A percentile compares a stretch with the other conserved stretches of the same genome.
These are phyloP conservation scores for Cynodonichthys magdalenae DNA, from an alignment of 2,797 vertebrate genomes.

Conservation along the genomic window DNA sequence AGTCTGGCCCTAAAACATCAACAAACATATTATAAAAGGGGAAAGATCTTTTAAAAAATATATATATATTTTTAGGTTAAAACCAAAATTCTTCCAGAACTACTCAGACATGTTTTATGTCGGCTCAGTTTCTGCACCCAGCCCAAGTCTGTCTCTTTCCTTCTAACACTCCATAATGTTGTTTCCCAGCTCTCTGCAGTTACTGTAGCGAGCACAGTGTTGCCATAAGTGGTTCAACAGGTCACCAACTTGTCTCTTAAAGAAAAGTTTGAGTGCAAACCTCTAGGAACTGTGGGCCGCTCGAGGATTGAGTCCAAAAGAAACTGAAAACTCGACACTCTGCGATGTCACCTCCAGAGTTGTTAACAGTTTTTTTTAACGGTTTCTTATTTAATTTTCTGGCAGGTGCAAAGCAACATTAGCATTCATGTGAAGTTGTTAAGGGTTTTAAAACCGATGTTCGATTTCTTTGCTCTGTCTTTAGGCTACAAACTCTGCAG, in stretches of 20 bases:
- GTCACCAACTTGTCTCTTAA: background rate
- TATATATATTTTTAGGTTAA: background rate
- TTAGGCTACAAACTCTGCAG: background rate
- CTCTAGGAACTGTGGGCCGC: background rate
- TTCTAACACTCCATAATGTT: background rate
- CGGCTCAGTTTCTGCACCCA: slow-evolving; percentile 1
- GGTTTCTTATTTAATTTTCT: slow-evolving; percentile 16
- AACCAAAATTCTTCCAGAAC: background rate
- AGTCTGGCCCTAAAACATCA: background rate
- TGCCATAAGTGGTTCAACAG: background rate
- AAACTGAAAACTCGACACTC: background rate
- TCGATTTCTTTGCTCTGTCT: slow-evolving; percentile 1
- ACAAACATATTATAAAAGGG: background rate
- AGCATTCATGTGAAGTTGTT: slow-evolving; percentile 15
- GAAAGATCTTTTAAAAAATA: background rate
- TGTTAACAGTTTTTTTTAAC: slow-evolving; percentile 9
- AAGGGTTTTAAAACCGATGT: slow-evolving; percentile 5
- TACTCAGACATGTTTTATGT: background rate
- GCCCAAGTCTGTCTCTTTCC: background rate
- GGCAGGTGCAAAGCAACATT: slow-evolving; percentile 4
- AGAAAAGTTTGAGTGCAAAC: slow-evolving; percentile 7
- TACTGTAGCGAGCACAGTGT: slow-evolving; percentile 3
- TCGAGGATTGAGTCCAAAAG: slow-evolving; percentile 1
- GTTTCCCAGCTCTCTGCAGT: background rate
- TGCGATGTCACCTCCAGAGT: slow-evolving; percentile 2